Conservation (phyloP, 2,797 vertebrate species). For the Pangasius djambal region DNA sequence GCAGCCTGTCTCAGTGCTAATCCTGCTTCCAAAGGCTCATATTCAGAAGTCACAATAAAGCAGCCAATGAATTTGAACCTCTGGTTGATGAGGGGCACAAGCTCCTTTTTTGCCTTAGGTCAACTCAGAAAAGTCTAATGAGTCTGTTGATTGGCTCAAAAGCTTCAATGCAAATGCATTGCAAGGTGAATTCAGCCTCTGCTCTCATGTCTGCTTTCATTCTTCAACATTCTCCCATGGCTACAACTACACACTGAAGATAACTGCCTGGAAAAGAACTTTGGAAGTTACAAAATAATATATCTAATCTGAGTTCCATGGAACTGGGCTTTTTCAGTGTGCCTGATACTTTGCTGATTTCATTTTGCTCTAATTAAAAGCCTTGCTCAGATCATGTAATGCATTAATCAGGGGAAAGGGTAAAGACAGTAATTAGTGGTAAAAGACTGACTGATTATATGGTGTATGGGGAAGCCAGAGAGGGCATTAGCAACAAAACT, state of each 20-base stretch:
- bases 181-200: slow-evolving; percentile 41
- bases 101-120: slow-evolving; percentile 64
- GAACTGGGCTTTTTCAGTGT: slow-evolving; percentile 65
- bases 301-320: slow-evolving; percentile 65
- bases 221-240: slow-evolving; percentile 61
- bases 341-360: slow-evolving; percentile 61
- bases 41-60: slow-evolving; percentile 74
- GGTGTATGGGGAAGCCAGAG: slow-evolving; percentile 58
- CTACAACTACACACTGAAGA: slow-evolving; percentile 62
- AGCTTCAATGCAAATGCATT: slow-evolving; percentile 62
- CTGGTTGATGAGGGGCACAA: slow-evolving; percentile 61
- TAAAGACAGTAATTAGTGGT: slow-evolving; percentile 65
- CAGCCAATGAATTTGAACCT: slow-evolving; percentile 76
- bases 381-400: slow-evolving; percentile 65
- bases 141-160: slow-evolving; percentile 64
- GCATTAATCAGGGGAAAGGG: slow-evolving; percentile 64
- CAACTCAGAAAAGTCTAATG: slow-evolving; percentile 77
- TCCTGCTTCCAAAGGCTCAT: slow-evolving; percentile 76
- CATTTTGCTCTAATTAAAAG: slow-evolving; percentile 68
- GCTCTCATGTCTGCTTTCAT: slow-evolving; percentile 65
- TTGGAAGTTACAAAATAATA: slow-evolving; percentile 63
- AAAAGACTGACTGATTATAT: slow-evolving; percentile 70
- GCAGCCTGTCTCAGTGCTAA: slow-evolving; percentile 74
- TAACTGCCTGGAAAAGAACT: slow-evolving; percentile 65
- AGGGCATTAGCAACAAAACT: not conserved